Percentiles rank a stretch among this genome's conserved stretches.
Conservation (phyloP, 1,140 invertebrate genomes). For the Euura saliciscinereae region DNA sequence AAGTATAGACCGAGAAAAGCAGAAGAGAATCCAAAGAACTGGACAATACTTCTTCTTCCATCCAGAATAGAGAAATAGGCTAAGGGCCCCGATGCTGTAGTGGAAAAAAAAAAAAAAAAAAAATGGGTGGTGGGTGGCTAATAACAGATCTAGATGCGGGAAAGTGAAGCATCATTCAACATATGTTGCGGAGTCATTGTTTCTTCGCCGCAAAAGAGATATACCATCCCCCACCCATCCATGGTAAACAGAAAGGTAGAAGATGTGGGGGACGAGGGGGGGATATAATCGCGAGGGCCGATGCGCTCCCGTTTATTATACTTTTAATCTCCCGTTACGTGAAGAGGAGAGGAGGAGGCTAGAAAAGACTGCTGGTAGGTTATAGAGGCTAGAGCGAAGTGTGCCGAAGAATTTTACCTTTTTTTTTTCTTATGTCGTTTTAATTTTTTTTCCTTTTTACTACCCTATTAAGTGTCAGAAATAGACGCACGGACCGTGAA, state of each 20-base stretch:
- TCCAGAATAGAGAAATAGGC: neutral
- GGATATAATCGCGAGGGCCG: neutral
- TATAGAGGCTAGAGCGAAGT: no score
- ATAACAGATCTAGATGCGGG: constrained; percentile 7
- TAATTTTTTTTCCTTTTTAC: no score
- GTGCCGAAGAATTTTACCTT: no score
- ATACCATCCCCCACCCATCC: neutral
- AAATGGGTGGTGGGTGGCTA: neutral
- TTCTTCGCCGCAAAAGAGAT: neutral
- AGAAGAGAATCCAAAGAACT: neutral
- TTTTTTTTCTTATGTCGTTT: no score
- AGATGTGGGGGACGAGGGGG: neutral
- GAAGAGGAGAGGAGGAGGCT: neutral
- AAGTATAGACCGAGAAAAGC: no score
- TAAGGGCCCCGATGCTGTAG: no score
- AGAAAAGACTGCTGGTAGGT: no score
- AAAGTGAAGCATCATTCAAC: constrained; percentile 7
- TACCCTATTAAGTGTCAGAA: neutral
- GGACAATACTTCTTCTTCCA: neutral
- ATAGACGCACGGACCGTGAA: neutral
- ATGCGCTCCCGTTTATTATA: neutral
- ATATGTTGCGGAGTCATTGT: constrained; percentile 5
- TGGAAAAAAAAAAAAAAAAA: no score
- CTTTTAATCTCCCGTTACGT: neutral
- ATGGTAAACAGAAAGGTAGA: no score